Conservation (phyloP, 1,140 invertebrate genomes). For the Monomorium pharaonis region DNA sequence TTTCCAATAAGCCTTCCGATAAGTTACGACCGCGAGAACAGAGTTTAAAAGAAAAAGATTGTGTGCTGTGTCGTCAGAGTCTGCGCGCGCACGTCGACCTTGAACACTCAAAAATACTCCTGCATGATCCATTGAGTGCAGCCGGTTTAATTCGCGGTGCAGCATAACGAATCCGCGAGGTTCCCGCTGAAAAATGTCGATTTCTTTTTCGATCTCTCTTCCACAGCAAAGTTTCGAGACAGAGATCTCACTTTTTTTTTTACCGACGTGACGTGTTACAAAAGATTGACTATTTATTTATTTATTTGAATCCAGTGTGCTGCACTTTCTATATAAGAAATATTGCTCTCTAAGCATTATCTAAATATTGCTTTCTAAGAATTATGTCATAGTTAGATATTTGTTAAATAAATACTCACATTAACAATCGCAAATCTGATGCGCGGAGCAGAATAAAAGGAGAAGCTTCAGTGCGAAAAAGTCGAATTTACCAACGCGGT, state of each 20-base stretch:
- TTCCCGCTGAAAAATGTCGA: neutral
- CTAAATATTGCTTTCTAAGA: no score
- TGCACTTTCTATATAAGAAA: no score
- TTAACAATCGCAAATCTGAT: no score
- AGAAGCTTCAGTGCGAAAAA: no score
- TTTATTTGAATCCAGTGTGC: no score
- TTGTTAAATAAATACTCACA: no score
- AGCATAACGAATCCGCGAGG: neutral
- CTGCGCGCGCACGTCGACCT: slow-evolving; percentile 4
- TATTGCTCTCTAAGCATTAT: no score
- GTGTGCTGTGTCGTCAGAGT: neutral
- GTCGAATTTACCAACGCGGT: neutral
- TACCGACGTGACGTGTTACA: no score
- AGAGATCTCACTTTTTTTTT: no score
- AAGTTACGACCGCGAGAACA: neutral
- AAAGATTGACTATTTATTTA: no score
- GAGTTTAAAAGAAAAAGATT: neutral
- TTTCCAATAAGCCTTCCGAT: neutral
- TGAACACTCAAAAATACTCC: slow-evolving; percentile 57
- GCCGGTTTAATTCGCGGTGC: neutral
- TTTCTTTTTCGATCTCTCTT: neutral
- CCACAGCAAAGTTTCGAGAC: neutral
- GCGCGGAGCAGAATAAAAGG: no score
- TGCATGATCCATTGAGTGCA: slow-evolving; percentile 19
- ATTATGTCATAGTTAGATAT: no score